Evolutionary conservation across 2,797 vertebrate species (phyloP).

Genomic region (Allochrocebus solatus): DNA sequence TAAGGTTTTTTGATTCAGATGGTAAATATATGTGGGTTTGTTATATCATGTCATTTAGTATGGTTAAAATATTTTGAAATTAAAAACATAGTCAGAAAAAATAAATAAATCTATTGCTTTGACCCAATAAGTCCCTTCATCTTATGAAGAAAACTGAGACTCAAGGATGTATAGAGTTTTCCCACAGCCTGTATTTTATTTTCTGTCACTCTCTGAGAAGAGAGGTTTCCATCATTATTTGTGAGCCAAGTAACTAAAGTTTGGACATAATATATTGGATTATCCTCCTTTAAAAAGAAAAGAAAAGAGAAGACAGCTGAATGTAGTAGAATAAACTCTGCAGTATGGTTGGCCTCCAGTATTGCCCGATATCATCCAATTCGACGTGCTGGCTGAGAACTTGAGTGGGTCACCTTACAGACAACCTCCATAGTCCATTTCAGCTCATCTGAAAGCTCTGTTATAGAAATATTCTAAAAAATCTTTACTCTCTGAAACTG

Average conservation of each 20-base stretch:
- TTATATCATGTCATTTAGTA: neutral
- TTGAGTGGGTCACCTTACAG: too few relatives aligned
- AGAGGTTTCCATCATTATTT: neutral
- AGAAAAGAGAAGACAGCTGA: neutral
- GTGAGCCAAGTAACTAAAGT: neutral
- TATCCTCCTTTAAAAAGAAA: neutral
- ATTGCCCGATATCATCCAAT: neutral
- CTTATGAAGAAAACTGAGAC: neutral
- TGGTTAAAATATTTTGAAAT: neutral
- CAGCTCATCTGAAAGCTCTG: neutral
- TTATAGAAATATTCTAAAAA: neutral
- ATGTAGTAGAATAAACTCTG: neutral
- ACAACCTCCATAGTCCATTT: neutral
- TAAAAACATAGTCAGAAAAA: neutral
- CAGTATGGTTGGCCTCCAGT: neutral
- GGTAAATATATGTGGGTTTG: neutral
- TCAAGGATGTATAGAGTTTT: neutral
- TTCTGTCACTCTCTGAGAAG: neutral
- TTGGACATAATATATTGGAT: neutral
- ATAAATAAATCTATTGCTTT: too few relatives aligned
- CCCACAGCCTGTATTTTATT: neutral
- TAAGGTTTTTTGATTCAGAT: neutral
- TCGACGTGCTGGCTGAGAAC: neutral
- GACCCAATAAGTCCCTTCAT: neutral
- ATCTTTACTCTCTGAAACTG: neutral